A percentile compares a stretch with the other conserved stretches of the same genome.
Evolutionary conservation across 2,888 invertebrate species (phyloP).

Genomic region (Bugula neritina): DNA sequence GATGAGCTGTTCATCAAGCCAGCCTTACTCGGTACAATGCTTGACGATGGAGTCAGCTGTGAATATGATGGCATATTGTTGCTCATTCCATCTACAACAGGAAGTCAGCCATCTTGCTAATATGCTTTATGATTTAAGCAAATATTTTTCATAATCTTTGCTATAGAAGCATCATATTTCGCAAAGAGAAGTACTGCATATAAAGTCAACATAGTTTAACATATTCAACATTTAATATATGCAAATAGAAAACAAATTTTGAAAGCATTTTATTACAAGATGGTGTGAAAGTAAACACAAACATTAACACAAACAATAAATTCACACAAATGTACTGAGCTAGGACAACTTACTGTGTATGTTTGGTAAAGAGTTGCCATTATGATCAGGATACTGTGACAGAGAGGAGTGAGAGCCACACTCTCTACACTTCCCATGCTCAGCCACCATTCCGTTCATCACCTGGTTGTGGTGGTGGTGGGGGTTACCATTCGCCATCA

Average conservation of each 20-base stretch:
- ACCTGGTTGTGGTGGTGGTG: background rate
- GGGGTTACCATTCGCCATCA: background rate
- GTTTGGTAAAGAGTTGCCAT: constrained; percentile 11
- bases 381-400: constrained; percentile 17
- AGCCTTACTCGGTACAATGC: background rate
- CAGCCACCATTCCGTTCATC: background rate
- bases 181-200: no score
- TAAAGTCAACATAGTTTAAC: no score
- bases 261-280: no score
- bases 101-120: no score
- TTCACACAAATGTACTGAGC: no score
- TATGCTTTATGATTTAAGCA: no score
- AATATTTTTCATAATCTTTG: no score
- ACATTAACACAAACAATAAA: no score
- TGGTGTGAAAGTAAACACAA: no score
- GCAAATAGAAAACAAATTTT: no score
- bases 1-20: background rate
- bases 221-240: no score
- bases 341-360: constrained; percentile 25
- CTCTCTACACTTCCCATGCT: constrained; percentile 11
- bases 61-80: background rate
- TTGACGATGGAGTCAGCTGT: background rate
- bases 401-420: constrained; percentile 19
- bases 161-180: no score
- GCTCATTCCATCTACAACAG: background rate